Base-by-base conservation (phyloP, 2,113 vertebrate genomes). In the Nematolebias whitei region DNA sequence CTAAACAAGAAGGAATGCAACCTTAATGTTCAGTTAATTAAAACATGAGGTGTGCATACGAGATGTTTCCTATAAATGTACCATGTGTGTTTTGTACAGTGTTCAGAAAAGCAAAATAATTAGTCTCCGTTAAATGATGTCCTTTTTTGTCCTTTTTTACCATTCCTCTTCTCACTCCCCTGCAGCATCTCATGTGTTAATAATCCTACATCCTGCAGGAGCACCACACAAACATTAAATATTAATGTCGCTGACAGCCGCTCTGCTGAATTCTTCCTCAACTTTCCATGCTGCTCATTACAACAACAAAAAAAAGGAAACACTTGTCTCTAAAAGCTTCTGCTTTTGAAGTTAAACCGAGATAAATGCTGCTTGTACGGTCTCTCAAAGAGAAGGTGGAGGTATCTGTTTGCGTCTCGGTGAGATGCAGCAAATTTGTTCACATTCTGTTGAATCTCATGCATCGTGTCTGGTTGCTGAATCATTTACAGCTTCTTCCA, bases 161-260 rank as follows among this genome's bases (percentile, higher is more conserved):
- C 7, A 29, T 29, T 29, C 26, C 3, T 53, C 41, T 43, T 38
- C 39, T 29, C 23, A 32, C 49, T 39, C 22, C 55, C 45, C 54
- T n/a, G 45, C 39, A 15, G 61, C 56, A 5, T 73, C 57, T 79
- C 18, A 54, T 58, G 64, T 35, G 81, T 79, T 85, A 51, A 74
- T 68, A 79, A 65, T 68, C 57, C 58, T 52, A 49, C 61, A 78
- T 35, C 48, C 71, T 64, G 57, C 35, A 57, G 51, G 24, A 65
- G 77, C 58, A 57, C 59, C 68, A 10, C 55, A 7, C 56, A 23
- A 15, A 49, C 74, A 84, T 91, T 51, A 76, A 87, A 84, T 87
- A 87, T 87, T 87, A 60, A 87, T 85, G 61, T 51, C 68, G 39
- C 71, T 53, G 68, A 74, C 80, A 85, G 75, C 74, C 43, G 54